phyloP scores from a whole-genome alignment of 2,113 vertebrate genomes.

The Machaerirhynchus nigripectus region DNA sequence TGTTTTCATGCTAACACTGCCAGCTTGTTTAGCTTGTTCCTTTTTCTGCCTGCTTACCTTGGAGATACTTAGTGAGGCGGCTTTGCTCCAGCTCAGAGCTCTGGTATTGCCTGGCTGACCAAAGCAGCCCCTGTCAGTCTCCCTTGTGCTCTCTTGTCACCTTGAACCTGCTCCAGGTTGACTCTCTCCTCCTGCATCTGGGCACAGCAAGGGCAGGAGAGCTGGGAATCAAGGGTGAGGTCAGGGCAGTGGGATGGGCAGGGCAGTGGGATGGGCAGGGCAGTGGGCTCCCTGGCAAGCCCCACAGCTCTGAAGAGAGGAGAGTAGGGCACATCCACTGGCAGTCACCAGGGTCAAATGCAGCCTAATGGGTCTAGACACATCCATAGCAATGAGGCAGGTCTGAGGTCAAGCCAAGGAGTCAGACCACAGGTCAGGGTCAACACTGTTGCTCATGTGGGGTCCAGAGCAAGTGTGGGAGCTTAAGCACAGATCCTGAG shows the following conservation, averaged over 20 bases:
- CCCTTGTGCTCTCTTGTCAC: not conserved
- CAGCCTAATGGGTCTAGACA: not conserved
- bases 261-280: not conserved
- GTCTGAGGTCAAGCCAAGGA: slow-evolving; percentile 29
- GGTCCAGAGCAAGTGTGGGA: not conserved
- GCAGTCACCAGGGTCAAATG: not conserved
- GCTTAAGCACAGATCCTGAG: not conserved
- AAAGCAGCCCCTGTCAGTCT: not conserved
- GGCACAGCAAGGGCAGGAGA: not conserved
- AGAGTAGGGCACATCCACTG: not conserved
- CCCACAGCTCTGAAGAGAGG: rapidly evolving
- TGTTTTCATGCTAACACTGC: not conserved
- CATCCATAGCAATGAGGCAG: not conserved
- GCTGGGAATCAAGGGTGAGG: rapidly evolving
- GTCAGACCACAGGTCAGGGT: not conserved
- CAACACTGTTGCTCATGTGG: not conserved
- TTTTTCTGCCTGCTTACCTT: not conserved
- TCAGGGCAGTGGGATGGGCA: not conserved
- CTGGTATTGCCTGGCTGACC: not conserved
- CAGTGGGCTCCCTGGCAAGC: not conserved
- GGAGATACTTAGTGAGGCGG: not conserved
- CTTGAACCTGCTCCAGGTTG: not conserved
- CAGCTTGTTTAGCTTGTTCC: not conserved
- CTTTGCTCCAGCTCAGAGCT: not conserved
- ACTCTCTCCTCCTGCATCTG: rapidly evolving